Conservation (phyloP, 1,140 invertebrate genomes). For the Meloidogyne exigua region DNA sequence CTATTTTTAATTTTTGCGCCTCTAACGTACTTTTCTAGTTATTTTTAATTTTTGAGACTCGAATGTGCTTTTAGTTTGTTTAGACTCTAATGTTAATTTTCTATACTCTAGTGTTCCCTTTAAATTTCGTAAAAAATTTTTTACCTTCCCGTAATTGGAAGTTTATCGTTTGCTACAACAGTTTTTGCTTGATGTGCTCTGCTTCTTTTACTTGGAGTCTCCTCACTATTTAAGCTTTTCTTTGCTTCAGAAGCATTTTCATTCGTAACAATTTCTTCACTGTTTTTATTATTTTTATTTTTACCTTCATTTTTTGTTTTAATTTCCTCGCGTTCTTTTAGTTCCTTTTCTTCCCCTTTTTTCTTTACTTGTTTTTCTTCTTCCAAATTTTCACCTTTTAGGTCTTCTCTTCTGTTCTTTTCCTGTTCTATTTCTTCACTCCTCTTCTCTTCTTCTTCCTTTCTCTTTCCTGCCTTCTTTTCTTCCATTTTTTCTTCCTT, state of each 20-base stretch:
- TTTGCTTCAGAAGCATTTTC: not conserved
- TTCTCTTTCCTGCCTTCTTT: not conserved
- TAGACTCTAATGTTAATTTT: not conserved
- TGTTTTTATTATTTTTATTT: constrained; percentile 5
- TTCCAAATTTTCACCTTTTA: not conserved
- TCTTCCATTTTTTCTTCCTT: not conserved
- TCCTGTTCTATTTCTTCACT: not conserved
- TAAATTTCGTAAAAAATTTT: not conserved
- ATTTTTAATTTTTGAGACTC: not conserved
- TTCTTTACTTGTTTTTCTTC: not conserved
- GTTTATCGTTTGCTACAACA: not conserved
- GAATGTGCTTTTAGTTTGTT: not conserved
- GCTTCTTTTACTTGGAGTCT: not conserved
- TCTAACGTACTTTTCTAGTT: not conserved
- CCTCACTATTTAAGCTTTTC: not conserved
- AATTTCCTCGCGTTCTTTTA: not conserved
- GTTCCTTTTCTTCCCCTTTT: not conserved
- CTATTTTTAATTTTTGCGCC: not conserved
- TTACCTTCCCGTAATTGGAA: not conserved
- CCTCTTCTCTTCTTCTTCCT: not conserved
- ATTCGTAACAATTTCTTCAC: not conserved
- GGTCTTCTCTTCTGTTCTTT: not conserved
- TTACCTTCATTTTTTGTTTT: not conserved
- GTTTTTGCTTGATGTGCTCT: not conserved
- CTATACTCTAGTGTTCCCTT: not conserved